Evolutionary conservation across 2,888 invertebrate species (phyloP), one percentile per base, ranked within the genome.

Genomic region (Tinea pellionella): DNA sequence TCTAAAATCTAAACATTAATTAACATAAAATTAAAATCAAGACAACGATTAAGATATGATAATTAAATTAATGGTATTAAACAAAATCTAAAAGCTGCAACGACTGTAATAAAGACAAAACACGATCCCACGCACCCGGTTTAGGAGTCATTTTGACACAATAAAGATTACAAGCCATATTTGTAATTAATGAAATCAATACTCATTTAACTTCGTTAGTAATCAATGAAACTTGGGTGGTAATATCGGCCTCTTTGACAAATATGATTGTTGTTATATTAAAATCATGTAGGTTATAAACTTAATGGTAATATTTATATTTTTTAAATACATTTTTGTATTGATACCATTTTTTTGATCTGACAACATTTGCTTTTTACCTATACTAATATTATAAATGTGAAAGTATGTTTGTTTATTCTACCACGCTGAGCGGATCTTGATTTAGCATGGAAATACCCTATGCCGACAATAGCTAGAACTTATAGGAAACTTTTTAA

Each of bases 141-240:
- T 53, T 24, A 24, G 18, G 53, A 24, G 1, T 9, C 19, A 19
- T 24, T 53, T 53, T 53, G 53, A 53, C 24, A 74, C 77, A 73
- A 77, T 77, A 78, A 76, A 80, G 80, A 81, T 80, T 75, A 79
- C 68, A 65, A 65, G 65, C 73, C 66, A 78, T 79, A 78, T 77
- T 78, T 73, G 76, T 79, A 81, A 83, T 80, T 83, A 82, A 82
- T 80, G 74, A 75, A 80, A 81, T 81, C 77, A 72, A 74, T 73
- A 75, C 74, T 69, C 71, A 71, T 77, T 75, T 73, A 74, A 74
- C 8, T 59, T 43, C 37, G 29, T 59, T 53, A 51, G 69, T 71
- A 73, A 75, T 78, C 70, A 69, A 71, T 69, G 66, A 65, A 66
- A 61, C 67, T 70, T 70, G 72, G 71, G 71, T 69, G 70, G 73